Evolutionary conservation across 2,113 vertebrate species (phyloP), one percentile per base, ranked within the genome.

Genomic region (Epinephelus fuscoguttatus): DNA sequence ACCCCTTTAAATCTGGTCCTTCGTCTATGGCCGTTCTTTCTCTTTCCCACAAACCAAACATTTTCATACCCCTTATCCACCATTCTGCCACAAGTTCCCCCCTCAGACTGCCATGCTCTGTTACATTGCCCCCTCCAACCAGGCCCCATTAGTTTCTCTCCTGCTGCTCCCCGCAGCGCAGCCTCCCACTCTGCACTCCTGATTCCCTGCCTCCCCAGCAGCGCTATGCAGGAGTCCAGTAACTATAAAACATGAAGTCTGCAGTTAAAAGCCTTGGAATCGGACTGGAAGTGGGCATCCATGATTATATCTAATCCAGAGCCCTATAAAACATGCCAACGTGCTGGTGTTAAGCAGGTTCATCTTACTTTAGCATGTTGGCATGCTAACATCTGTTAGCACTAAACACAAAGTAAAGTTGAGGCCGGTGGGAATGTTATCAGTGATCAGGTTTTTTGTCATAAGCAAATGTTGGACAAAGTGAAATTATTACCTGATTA

Each of bases 211-310:
- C 33, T 63, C 82, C 25, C 83, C 63, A 73, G 17, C 80, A 70
- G 57, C 0, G 19, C 75, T 14, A 25, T 47, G 63, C 77, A 78
- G 62, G 78, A 72, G 82, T 72, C 74, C 70, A 81, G 55, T 40
- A 57, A 81, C 49, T 53, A 61, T 79, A 64, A 80, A 85, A 73
- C 67, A 68, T 23, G 21, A 77, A 25, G 37, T 75, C 60, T 71
- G 52, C 52, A 53, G 53, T 10, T 30, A 72, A 77, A 81, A 1
- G 21, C 80, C 25, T 64, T 70, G 62, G 11, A 75, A 57, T 33
- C 9, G 81, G 53, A 63, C n/a, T 23, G 17, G 19, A 76, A 23
- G 15, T 67, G 9, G 42, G 50, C 61, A 45, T 49, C 13, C 33
- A 42, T 45, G 49, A 71, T 53, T 56, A 45, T 21, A 8, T 49